Evolutionary conservation across 2,888 invertebrate species (phyloP).

Genomic region (Criorhina ranunculi): DNA sequence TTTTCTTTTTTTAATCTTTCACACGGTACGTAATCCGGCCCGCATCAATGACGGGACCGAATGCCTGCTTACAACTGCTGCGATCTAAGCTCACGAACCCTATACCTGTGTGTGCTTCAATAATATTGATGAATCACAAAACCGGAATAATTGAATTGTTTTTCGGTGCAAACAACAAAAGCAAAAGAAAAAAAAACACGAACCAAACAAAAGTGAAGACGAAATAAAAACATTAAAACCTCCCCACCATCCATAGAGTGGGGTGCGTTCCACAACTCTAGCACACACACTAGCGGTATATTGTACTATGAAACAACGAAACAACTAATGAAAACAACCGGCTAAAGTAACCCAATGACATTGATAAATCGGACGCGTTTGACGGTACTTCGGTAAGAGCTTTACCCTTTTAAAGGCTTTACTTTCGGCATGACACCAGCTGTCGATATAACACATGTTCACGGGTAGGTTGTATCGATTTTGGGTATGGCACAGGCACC

Average conservation of each 20-base stretch:
- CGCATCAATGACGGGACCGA: constrained; percentile 56
- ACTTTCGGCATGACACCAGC: constrained; percentile 2
- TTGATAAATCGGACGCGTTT: constrained; percentile 59
- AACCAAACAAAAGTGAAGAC: constrained; percentile 17
- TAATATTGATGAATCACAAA: constrained; percentile 62
- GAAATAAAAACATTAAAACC: constrained; percentile 44
- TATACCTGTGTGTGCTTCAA: constrained; percentile 27
- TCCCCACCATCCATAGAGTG: background rate
- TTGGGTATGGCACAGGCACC: background rate
- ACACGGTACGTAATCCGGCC: constrained; percentile 17
- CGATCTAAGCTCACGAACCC: constrained; percentile 1
- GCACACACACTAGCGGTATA: constrained; percentile 11
- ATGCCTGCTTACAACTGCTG: constrained; percentile 46
- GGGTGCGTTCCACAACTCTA: constrained; percentile 3
- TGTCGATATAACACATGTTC: constrained; percentile 24
- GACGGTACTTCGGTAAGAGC: constrained; percentile 34
- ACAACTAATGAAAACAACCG: constrained; percentile 41
- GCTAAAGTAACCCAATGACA: constrained; percentile 64
- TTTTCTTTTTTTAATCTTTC: constrained; percentile 4
- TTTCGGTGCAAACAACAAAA: constrained; percentile 33
- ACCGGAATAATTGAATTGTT: constrained; percentile 60
- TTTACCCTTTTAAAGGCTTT: constrained; percentile 23
- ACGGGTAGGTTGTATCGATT: constrained; percentile 35
- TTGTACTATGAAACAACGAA: constrained; percentile 5
- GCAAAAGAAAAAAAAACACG: constrained; percentile 10